Evolutionary conservation across 2,113 vertebrate genomes (phyloP), one percentile per base, ranked within the genome.

Genomic region (Formicarius rufipectus): DNA sequence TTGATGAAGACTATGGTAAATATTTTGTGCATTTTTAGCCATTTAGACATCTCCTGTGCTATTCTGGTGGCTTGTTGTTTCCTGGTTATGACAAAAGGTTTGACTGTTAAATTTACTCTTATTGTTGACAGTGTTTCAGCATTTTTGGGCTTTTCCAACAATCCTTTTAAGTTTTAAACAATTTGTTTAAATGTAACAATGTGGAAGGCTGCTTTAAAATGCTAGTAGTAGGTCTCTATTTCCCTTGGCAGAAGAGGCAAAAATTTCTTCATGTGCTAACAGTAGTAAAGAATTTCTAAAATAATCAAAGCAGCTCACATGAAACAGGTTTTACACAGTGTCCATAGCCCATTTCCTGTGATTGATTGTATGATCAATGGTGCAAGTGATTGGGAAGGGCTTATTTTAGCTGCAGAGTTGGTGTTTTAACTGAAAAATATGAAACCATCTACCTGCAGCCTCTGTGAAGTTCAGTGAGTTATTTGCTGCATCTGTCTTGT

Each of bases 1-100:
- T 99, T 87, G 99, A 99, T 97, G 99, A 99, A 96, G 99, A 99
- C 91, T 99, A 99, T 96, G 99, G 99, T 99, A 97, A 97, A 40
- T 91, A 83, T 67, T 33, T 30, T 33, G 40, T 85, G 39, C 13
- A 2, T 55, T 63, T 94, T 74, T 71, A 82, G 33, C 40, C 13
- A 16, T 92, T 80, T 42, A 59, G 20, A 18, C 5, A 14, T 56
- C 16, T 28, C 23, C 69, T 45, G 2, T 69, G 67, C 69, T 63
- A 20, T 7, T 45, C 22, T 56, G 40, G 16, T 71, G 55, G 25
- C 35, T 87, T 0, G 0, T 53, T 4, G 1, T 21, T 84, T 77
- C 53, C n/a, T 71, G 30, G 5, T 2, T 68, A 3, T 52, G 35
- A 21, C 42, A 21, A 66, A 83, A 58, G 4, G 47, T 52, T 86